phyloP scores from a whole-genome alignment of 1,140 invertebrate species.

The Drosophila repletoides region DNA sequence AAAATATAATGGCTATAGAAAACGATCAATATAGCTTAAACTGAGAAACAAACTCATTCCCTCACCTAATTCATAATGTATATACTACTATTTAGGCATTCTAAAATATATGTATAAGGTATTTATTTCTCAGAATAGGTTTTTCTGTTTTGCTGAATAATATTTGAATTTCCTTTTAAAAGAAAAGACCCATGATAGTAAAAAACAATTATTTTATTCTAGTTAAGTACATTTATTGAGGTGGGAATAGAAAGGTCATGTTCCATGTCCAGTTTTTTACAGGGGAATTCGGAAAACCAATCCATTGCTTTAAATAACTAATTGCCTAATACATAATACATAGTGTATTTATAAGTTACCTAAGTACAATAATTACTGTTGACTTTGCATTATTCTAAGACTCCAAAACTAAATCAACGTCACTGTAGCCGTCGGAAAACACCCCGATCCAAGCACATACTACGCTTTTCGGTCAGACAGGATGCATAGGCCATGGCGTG shows the following conservation, averaged over 20 bases:
- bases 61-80: too few relatives aligned
- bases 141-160: too few relatives aligned
- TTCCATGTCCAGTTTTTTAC: too few relatives aligned
- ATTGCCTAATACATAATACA: neutral
- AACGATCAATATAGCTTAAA: too few relatives aligned
- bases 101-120: too few relatives aligned
- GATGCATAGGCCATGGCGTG: slow-evolving; percentile 87
- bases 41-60: too few relatives aligned
- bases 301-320: slow-evolving; percentile 9
- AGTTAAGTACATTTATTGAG: neutral
- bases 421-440: slow-evolving; percentile 33
- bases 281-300: too few relatives aligned
- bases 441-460: slow-evolving; percentile 57
- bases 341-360: slow-evolving; percentile 25
- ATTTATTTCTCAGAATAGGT: too few relatives aligned
- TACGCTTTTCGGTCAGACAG: slow-evolving; percentile 84
- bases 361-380: slow-evolving; percentile 48
- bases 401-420: neutral
- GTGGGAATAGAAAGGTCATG: too few relatives aligned
- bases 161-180: too few relatives aligned
- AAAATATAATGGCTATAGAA: too few relatives aligned
- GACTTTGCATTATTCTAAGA: slow-evolving; percentile 1
- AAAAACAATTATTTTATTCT: neutral
- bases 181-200: neutral
- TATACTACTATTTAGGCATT: too few relatives aligned